Evolutionary conservation across 1,140 invertebrate species (phyloP), one percentile per base, ranked within the genome.

Genomic region (Pseudobourletiella spinata): DNA sequence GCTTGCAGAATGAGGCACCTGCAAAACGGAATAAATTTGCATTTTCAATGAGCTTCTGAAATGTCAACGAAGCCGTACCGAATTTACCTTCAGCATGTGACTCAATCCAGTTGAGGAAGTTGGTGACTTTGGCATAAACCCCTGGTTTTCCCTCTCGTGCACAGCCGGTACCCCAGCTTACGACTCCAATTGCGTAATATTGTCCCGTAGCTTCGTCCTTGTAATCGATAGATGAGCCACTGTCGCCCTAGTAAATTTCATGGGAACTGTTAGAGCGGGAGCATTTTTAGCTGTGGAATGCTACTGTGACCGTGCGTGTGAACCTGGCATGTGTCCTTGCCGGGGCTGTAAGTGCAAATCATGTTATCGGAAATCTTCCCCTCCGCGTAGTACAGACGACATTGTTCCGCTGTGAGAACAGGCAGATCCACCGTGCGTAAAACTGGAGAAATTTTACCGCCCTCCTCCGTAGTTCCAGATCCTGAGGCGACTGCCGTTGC

Each of bases 91-190:
- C n/a, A n/a, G n/a, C n/a, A n/a, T n/a, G n/a, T 71, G 85, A 85
- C 56, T 78, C 77, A 69, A 91, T 89, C 88, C 88, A 91, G 15
- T 82, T 81, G 67, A 87, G 73, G 75, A 87, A 89, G 72, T 83
- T 32, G 88, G 83, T 65, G 1, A 59, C 55, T 44, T 86, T 79
- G 0, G 86, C 87, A 74, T 92, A 93, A 0, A 93, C 90, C 8
- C 92, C 92, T 1, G 92, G 91, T 76, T 88, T 90, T 73, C 89
- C 84, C 22, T 86, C 86, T 77, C 92, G 87, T 6, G 91, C 92
- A 73, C 92, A 95, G 14, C 66, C 67, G 30, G 64, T 59, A 15
- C 83, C 83, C 58, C 69, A 78, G 59, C 78, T 80, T 28, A 84
- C 77, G 8, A 63, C 61, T 18, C 79, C 83, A 2, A 80, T 64